phyloP scores from a whole-genome alignment of 2,888 invertebrate species.

The Pardosa pseudoannulata region DNA sequence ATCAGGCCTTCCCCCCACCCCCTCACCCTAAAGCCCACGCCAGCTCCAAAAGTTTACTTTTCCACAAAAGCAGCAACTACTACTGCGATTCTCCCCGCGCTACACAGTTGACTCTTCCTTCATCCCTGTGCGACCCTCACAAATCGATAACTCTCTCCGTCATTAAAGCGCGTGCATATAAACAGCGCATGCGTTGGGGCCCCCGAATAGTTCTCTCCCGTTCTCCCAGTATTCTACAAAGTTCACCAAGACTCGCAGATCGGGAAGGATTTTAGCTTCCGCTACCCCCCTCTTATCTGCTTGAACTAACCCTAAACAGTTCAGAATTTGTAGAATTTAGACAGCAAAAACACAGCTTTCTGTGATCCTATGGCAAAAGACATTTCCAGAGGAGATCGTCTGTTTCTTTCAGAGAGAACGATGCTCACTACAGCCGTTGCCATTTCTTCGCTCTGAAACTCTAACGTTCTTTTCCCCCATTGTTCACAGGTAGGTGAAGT shows the following conservation, averaged over 20 bases:
- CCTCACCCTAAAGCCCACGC: constrained; percentile 21
- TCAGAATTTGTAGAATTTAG: not conserved
- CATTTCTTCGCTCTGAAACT: constrained; percentile 62
- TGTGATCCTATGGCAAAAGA: not conserved
- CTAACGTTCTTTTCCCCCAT: constrained; percentile 52
- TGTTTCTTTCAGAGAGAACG: constrained; percentile 54
- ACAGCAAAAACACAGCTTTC: not conserved
- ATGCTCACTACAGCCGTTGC: constrained; percentile 64
- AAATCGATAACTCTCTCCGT: constrained; percentile 63
- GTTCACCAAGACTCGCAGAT: constrained; percentile 56
- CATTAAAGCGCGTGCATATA: constrained; percentile 58
- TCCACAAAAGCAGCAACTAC: constrained; percentile 59
- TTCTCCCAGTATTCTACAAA: constrained; percentile 46
- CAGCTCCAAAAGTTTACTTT: constrained; percentile 69
- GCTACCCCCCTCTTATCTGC: not conserved
- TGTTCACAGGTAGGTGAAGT: constrained; percentile 70
- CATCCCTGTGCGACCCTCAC: constrained; percentile 68
- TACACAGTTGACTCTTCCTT: constrained; percentile 61
- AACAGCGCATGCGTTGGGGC: constrained; percentile 48
- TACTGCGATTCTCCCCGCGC: constrained; percentile 57
- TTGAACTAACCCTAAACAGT: not conserved
- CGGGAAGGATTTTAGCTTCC: constrained; percentile 12
- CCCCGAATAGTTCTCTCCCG: constrained; percentile 59
- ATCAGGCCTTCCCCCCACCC: constrained; percentile 2
- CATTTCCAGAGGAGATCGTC: not conserved